Base-by-base conservation (phyloP, 2,797 vertebrate species). In the Propithecus perrieri region DNA sequence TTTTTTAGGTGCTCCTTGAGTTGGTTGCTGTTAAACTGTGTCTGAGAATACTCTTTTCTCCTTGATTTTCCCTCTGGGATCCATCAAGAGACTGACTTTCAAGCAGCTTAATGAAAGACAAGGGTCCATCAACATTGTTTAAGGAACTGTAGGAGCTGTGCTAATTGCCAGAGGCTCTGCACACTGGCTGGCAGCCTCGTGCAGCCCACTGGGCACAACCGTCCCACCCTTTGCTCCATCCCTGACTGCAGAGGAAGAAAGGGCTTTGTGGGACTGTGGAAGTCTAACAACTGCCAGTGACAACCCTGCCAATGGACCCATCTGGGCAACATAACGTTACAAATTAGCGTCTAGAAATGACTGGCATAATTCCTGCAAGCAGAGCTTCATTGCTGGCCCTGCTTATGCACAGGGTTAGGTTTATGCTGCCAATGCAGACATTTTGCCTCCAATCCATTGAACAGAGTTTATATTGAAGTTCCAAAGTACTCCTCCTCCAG, bases 71-170 rank as follows among this genome's bases (percentile, higher is more conserved):
- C 98, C 98, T 97, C 95, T 96, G 98, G 98, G 98, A 97, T 92
- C 84, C 93, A 85, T 97, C 94, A 98, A 89, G 93, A 97, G 97
- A 97, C 97, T 97, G 96, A 59, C 97, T 98, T 98, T 98, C 95
- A 97, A 97, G 96, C 91, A 30, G 94, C 96, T 98, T 98, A 98
- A 98, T 98, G 97, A 98, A 98, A 98, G 98, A 98, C 98, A 98
- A 98, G 94, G 93, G 95, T 96, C 95, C 98, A 76, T 98, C 53
- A 53, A 93, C 96, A 95, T 76, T 91, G 80, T 97, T 98, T 98
- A 98, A 98, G 90, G 96, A 97, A 94, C 67, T 88, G 83, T 97
- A 97, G 94, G 92, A 97, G 91, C 7, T 41, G 85, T 98, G 96
- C 97, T 98, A 98, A 98, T 98, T 98, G 97, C 91, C 95, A 95